A percentile compares a stretch with the other conserved stretches of the same genome.
These are phyloP conservation scores for Pristionchus entomophagus DNA, from an alignment of 2,888 invertebrate genomes.

Conservation along the genomic window DNA sequence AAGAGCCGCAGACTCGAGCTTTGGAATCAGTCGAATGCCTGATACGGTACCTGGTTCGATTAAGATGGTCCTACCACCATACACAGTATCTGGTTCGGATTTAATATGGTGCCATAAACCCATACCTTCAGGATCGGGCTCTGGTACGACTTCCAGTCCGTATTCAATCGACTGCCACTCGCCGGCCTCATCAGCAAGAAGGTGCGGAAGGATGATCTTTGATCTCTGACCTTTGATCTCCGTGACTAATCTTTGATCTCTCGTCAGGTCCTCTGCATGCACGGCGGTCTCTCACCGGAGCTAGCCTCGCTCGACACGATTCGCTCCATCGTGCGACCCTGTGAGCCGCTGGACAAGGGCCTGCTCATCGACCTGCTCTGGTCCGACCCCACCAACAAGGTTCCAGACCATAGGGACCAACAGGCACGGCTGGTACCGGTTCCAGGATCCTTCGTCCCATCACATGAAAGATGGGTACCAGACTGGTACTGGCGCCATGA, in stretches of 20 bases:
- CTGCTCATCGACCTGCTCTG: slow-evolving; percentile 69
- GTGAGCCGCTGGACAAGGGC: slow-evolving; percentile 67
- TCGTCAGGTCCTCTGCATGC: slow-evolving; percentile 67
- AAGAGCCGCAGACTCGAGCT: too few species aligned
- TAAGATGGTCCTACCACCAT: too few species aligned
- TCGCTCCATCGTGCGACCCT: slow-evolving; percentile 63
- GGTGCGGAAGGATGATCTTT: slow-evolving; percentile 38
- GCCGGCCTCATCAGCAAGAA: slow-evolving; percentile 68
- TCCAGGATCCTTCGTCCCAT: background rate
- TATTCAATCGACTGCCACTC: slow-evolving; percentile 71
- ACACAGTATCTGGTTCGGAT: too few species aligned
- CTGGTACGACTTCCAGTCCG: slow-evolving; percentile 71
- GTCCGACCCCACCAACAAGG: slow-evolving; percentile 71
- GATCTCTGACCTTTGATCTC: background rate
- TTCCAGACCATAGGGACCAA: too few species aligned
- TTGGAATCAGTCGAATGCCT: too few species aligned
- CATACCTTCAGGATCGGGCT: slow-evolving; percentile 59
- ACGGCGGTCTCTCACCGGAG: slow-evolving; percentile 70
- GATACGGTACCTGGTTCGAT: too few species aligned
- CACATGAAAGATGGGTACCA: background rate
- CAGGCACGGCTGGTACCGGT: background rate
- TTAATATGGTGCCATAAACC: background rate
- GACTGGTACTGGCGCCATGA: background rate
- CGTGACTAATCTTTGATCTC: background rate
- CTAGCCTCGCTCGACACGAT: slow-evolving; percentile 63